A percentile compares a stretch with the other conserved stretches of the same genome.
phyloP scores from a whole-genome alignment of 2,113 vertebrate species.

The Carassius carassius region DNA sequence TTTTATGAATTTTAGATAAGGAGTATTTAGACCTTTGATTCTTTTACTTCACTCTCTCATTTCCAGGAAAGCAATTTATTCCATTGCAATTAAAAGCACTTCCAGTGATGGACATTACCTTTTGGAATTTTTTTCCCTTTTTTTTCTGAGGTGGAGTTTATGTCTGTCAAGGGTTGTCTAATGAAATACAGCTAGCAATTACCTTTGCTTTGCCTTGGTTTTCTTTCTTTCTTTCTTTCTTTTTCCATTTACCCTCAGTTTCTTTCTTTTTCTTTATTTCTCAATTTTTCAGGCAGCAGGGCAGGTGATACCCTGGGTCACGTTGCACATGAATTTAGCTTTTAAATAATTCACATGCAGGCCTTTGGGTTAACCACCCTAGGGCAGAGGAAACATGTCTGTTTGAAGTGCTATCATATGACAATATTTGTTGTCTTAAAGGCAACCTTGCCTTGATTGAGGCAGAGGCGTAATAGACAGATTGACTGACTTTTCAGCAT shows the following conservation, averaged over 20 bases:
- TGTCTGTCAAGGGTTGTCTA: slow-evolving; percentile 53
- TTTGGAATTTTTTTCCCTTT: slow-evolving; percentile 43
- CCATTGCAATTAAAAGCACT: slow-evolving; percentile 49
- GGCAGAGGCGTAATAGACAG: background rate
- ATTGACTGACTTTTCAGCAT: slow-evolving; percentile 39
- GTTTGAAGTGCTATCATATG: slow-evolving; percentile 55
- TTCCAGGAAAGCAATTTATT: slow-evolving; percentile 14
- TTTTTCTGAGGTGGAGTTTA: slow-evolving; percentile 35
- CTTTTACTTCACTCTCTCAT: background rate
- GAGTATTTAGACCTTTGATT: background rate
- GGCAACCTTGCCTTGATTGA: slow-evolving; percentile 33
- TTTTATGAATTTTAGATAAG: slow-evolving; percentile 7
- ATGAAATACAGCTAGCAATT: slow-evolving; percentile 48
- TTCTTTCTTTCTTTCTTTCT: background rate
- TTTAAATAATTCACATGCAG: slow-evolving; percentile 54
- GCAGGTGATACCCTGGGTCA: slow-evolving; percentile 52
- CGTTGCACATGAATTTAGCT: slow-evolving; percentile 37
- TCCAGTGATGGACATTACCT: slow-evolving; percentile 51
- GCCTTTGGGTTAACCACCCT: slow-evolving; percentile 55
- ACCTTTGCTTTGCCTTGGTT: no score
- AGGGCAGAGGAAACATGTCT: slow-evolving; percentile 42
- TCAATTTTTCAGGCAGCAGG: slow-evolving; percentile 19
- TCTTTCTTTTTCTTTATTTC: background rate
- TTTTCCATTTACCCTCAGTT: background rate
- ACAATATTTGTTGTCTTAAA: slow-evolving; percentile 44